Evolutionary conservation across 2,797 vertebrate species (phyloP).

Genomic region (Loris lydekkerianus): DNA sequence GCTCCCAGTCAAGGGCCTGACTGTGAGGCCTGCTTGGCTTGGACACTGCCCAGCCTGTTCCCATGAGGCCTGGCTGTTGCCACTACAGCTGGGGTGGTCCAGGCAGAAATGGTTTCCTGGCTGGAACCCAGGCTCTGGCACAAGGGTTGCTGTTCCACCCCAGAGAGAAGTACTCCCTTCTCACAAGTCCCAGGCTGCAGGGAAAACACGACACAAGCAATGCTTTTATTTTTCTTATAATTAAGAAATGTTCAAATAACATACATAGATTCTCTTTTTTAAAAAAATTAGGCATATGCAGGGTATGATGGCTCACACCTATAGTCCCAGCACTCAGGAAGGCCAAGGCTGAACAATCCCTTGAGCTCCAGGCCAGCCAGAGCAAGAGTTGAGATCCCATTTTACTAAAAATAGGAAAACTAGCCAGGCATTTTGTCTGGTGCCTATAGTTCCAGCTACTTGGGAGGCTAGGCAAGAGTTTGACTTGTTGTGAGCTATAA

Average conservation of each 20-base stretch:
- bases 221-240: constrained; percentile 25
- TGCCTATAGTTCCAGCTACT: no score
- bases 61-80: neutral
- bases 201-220: neutral
- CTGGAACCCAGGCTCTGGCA: neutral
- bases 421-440: no score
- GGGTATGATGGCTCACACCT: no score
- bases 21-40: neutral
- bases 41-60: neutral
- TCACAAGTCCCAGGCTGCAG: neutral
- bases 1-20: neutral
- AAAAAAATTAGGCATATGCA: neutral
- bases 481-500: no score
- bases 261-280: neutral
- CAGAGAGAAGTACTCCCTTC: neutral
- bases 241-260: constrained; percentile 45
- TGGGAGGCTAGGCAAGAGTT: no score
- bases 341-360: no score
- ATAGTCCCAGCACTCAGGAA: no score
- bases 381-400: no score
- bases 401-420: no score
- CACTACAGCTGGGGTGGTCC: constrained; percentile 20
- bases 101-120: neutral
- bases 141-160: neutral
- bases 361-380: no score